phyloP scores from a whole-genome alignment of 2,797 vertebrate genomes.

The Lithobates sylvaticus region DNA sequence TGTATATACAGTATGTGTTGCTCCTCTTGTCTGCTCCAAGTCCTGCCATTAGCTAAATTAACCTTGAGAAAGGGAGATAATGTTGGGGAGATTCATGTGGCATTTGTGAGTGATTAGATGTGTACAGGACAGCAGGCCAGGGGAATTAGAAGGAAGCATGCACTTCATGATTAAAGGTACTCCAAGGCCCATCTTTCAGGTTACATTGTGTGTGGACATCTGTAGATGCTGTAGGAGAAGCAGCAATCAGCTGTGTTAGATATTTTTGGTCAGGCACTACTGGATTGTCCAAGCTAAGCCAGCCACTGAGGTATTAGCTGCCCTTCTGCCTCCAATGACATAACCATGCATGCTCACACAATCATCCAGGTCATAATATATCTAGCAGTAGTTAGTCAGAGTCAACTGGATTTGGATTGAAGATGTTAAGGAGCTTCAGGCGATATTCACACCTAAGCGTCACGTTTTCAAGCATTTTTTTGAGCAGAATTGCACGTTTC shows the following conservation, averaged over 20 bases:
- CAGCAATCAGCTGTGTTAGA: background rate
- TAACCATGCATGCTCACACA: background rate
- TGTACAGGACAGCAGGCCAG: slow-evolving; percentile 17
- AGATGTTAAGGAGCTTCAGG: too few species aligned
- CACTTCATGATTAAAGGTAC: background rate
- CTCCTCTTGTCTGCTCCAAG: slow-evolving; percentile 52
- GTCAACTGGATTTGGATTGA: too few species aligned
- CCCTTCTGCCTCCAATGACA: background rate
- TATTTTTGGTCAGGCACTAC: too few species aligned
- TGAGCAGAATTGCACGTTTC: too few species aligned
- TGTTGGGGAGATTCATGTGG: slow-evolving; percentile 38
- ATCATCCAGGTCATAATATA: too few species aligned
- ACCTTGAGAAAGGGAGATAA: slow-evolving; percentile 54
- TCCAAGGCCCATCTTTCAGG: background rate
- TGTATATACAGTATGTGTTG: slow-evolving; percentile 59
- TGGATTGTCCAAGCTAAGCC: background rate
- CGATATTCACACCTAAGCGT: too few species aligned
- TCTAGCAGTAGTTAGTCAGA: too few species aligned
- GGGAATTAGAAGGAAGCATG: background rate
- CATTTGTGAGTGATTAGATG: slow-evolving; percentile 42
- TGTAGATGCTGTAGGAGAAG: background rate
- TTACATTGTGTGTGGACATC: background rate
- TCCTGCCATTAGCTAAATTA: slow-evolving; percentile 61
- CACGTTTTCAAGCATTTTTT: too few species aligned
- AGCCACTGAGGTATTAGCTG: too few species aligned